Conservation (phyloP, 2,113 vertebrate genomes). For the Eudyptes chrysolophus region DNA sequence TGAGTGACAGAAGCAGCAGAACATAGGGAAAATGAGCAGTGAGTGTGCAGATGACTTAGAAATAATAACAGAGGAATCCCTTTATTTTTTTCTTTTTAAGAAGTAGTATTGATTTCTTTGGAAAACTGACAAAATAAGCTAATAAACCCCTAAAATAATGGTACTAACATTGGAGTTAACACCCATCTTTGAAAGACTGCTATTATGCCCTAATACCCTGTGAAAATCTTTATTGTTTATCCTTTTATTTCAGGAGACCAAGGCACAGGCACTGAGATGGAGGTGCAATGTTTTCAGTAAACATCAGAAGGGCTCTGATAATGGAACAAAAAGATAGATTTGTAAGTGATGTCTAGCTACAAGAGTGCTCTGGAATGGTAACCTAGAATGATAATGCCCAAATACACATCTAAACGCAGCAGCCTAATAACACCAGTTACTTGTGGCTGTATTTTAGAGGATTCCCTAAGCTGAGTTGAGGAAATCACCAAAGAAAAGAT, state of each 20-base stretch:
- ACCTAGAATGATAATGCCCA: not conserved
- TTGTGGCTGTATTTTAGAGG: not conserved
- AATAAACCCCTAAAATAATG: not conserved
- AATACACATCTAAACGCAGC: not conserved
- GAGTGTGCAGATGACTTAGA: not conserved
- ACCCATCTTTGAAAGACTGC: not conserved
- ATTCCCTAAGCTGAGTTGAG: not conserved
- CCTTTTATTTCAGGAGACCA: not conserved
- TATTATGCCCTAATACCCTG: not conserved
- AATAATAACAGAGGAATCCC: fast-evolving
- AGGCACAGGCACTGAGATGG: not conserved
- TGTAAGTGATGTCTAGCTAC: not conserved
- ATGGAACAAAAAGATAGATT: not conserved
- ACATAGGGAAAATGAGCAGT: not conserved
- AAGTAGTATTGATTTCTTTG: not conserved
- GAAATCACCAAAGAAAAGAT: not conserved
- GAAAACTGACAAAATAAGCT: not conserved
- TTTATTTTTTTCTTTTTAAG: not conserved
- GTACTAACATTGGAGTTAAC: not conserved
- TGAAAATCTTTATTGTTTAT: not conserved
- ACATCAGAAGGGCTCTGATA: fast-evolving
- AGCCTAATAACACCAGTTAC: fast-evolving
- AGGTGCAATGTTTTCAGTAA: not conserved
- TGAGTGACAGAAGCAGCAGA: not conserved
- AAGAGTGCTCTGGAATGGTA: not conserved